These are phyloP conservation scores for Cyprinodon brontotheroides DNA, from an alignment of 2,113 vertebrate species.

Conservation along the genomic window DNA sequence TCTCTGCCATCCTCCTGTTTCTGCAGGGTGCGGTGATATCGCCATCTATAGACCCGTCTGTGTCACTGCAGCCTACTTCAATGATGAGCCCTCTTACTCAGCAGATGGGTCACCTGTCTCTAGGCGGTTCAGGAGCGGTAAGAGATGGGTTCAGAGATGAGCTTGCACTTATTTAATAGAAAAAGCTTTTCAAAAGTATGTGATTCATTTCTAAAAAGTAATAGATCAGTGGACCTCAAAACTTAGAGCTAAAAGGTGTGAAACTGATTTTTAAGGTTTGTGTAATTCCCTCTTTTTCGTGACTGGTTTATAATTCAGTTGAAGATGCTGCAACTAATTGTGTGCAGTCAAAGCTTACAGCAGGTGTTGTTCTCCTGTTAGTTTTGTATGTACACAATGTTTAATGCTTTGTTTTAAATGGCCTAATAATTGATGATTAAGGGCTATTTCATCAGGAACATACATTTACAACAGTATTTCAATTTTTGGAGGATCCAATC, in stretches of 20 bases:
- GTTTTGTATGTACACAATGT: too few species aligned
- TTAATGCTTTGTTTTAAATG: too few species aligned
- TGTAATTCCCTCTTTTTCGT: too few species aligned
- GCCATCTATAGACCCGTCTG: slow-evolving; percentile 96
- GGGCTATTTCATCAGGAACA: too few species aligned
- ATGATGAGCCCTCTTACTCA: slow-evolving; percentile 94
- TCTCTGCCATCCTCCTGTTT: slow-evolving; percentile 23
- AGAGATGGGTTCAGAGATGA: slow-evolving; percentile 46
- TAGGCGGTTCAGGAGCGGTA: slow-evolving; percentile 92
- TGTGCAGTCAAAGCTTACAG: too few species aligned
- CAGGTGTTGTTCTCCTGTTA: too few species aligned
- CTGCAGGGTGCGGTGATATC: slow-evolving; percentile 93
- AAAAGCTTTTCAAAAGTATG: neutral
- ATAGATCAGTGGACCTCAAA: too few species aligned
- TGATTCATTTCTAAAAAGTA: neutral
- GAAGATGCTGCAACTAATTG: too few species aligned
- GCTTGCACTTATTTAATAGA: neutral
- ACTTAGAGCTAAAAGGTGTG: neutral
- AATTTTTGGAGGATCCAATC: neutral
- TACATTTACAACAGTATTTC: too few species aligned
- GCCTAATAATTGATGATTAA: too few species aligned
- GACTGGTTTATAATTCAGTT: too few species aligned
- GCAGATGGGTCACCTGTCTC: slow-evolving; percentile 97
- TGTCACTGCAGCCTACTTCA: slow-evolving; percentile 95
- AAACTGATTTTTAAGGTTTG: too few species aligned